Percentiles rank a stretch among this genome's conserved stretches.
Evolutionary conservation across 2,888 invertebrate species (phyloP).

Genomic region (Silvanus unidentatus): DNA sequence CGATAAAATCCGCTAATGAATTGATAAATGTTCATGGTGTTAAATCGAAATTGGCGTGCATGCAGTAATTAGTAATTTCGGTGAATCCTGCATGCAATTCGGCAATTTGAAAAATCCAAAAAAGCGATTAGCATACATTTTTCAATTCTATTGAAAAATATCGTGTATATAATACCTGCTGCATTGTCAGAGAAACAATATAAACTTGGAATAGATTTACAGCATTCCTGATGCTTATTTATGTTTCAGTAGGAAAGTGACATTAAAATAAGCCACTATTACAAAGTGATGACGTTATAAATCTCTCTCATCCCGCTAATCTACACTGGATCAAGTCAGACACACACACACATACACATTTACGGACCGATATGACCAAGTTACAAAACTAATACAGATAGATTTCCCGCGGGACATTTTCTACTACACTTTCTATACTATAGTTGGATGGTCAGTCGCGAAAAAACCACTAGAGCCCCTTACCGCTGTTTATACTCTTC

Average conservation of each 20-base stretch:
- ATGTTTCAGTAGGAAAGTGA: slow-evolving; percentile 22
- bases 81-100: too few relatives aligned
- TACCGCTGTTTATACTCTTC: slow-evolving; percentile 3
- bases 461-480: slow-evolving; percentile 12
- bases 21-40: too few relatives aligned
- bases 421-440: too few relatives aligned
- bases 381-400: slow-evolving; percentile 18
- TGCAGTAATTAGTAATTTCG: too few relatives aligned
- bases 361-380: slow-evolving; percentile 12
- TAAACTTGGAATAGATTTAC: slow-evolving; percentile 14
- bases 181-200: slow-evolving; percentile 14
- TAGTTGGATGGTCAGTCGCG: slow-evolving; percentile 12
- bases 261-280: slow-evolving; percentile 26
- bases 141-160: too few relatives aligned
- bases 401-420: slow-evolving; percentile 16
- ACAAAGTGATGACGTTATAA: slow-evolving; percentile 25
- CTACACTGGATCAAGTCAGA: slow-evolving; percentile 17
- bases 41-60: too few relatives aligned
- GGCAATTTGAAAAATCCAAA: too few relatives aligned
- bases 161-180: too few relatives aligned
- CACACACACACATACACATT: slow-evolving; percentile 13
- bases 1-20: too few relatives aligned
- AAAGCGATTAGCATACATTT: too few relatives aligned
- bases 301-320: slow-evolving; percentile 22
- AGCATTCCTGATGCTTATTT: slow-evolving; percentile 20